Evolutionary conservation across 2,888 invertebrate species (phyloP), one percentile per base, ranked within the genome.

Genomic region (Platycheirus albimanus): DNA sequence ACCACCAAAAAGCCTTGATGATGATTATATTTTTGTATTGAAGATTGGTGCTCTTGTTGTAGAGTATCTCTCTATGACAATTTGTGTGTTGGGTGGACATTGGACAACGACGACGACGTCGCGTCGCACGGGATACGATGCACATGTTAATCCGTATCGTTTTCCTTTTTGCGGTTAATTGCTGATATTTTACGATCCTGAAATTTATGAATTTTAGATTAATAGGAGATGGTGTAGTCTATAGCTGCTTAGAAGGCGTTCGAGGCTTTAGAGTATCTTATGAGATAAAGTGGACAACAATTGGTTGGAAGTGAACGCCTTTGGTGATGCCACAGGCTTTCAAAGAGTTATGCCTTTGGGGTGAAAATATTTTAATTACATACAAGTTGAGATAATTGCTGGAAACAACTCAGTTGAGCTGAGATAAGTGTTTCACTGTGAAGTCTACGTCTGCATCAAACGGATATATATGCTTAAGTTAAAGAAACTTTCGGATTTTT

Each of bases 151-250:
- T 81, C 76, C 71, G 71, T 72, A 81, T 77, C 81, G 77, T 77
- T 81, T 81, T 81, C 61, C 77, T 81, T 77, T 24, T 77, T 76
- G 77, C 81, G 64, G 71, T 72, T 77, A 81, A 81, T 81, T 81
- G 81, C 47, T 76, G 71, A 81, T 71, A 81, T 81, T 81, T 81
- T 81, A 81, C 71, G 67, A 81, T 81, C 47, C 63, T 51, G 13
- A 52, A 72, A 81, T 81, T 81, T 81, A 81, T 81, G 49, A 81
- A 71, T 81, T 47, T 24, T 52, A 52, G 52, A 56, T 43, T 41
- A 0, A 56, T n/a, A 47, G 69, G 33, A 54, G 17, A 19, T 3
- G 3, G 6, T 19, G 2, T 11, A 15, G 8, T 17, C 38, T 61
- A n/a, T 17, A 7, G 10, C 10, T 2, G 17, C 30, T 51, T 43